Evolutionary conservation across 2,797 vertebrate genomes (phyloP), one percentile per base, ranked within the genome.

Genomic region (Sandelia bainsii): DNA sequence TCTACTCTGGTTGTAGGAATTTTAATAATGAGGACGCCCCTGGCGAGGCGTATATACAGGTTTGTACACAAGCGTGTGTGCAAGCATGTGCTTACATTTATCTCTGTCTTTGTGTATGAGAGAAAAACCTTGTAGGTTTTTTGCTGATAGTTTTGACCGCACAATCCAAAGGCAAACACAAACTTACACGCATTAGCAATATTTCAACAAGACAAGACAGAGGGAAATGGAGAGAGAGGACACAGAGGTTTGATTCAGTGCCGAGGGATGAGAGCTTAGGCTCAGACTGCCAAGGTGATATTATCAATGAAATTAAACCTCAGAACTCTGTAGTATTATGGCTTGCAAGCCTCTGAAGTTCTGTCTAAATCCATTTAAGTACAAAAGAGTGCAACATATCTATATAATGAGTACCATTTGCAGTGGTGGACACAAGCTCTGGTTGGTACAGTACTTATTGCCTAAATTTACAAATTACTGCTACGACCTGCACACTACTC

Each of bases 231-330:
- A 40, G 10, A 48, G 45, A 64, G 32, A 40, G 10, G 45, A 72
- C 40, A 56, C 23, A 42, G 50, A 74, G 68, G 69, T 69, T 72
- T 72, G 32, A 86, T 80, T 85, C 63, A 63, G 27, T 32, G 68
- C 58, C 20, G 58, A 53, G 54, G 50, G 54, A 69, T 69, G 42
- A 53, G 64, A 64, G 68, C 75, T 87, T 58, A 72, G 49, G 59
- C 77, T 79, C 72, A 66, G 72, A 62, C 66, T 68, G 34, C 82
- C 50, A 58, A 87, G 77, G 79, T 84, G 82, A 87, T 88, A 82
- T 72, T 78, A 89, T 90, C 84, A 90, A 79, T 85, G 61, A 86
- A 89, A 89, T 86, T 75, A 88, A 91, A 85, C 71, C 77, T 81
- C 53, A 46, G 51, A 75, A 84, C 72, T 76, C 27, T 0, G 66